Conservation (phyloP, 2,113 vertebrate species). For the Excalfactoria chinensis region DNA sequence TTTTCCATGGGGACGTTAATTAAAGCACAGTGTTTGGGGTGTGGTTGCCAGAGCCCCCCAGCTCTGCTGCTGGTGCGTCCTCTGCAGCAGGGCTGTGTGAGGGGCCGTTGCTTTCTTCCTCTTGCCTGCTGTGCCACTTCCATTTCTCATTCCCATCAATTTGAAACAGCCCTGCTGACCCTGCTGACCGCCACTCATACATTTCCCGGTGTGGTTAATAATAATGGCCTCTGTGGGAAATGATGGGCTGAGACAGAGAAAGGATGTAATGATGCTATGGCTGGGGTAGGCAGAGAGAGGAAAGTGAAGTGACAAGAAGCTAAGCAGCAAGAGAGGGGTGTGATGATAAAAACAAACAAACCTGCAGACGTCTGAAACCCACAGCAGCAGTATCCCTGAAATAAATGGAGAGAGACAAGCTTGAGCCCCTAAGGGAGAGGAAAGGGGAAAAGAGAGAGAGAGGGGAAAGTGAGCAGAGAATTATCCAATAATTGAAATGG, state of each 20-base stretch:
- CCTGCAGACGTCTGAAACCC: conserved; percentile 38
- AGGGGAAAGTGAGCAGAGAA: conserved; percentile 26
- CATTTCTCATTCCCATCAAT: conserved; percentile 59
- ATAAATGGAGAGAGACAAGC: conserved; percentile 40
- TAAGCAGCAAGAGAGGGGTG: conserved; percentile 60
- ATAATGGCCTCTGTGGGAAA: conserved; percentile 57
- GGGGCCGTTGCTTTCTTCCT: neutral
- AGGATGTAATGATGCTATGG: conserved; percentile 55
- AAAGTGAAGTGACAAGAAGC: conserved; percentile 61
- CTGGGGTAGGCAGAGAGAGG: conserved; percentile 30
- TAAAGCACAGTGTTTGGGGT: neutral
- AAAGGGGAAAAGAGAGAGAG: neutral
- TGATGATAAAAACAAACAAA: conserved; percentile 66
- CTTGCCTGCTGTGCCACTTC: conserved; percentile 36
- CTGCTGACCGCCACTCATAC: conserved; percentile 46
- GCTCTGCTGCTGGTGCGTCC: neutral
- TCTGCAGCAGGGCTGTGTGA: neutral
- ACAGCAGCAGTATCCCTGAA: neutral
- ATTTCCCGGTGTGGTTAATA: conserved; percentile 53
- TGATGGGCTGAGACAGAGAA: conserved; percentile 62
- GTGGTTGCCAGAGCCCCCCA: neutral
- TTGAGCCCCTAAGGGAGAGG: conserved; percentile 52
- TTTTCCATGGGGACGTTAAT: neutral
- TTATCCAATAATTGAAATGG: conserved; percentile 56
- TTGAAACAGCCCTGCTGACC: conserved; percentile 58